Evolutionary conservation across 2,888 invertebrate species (phyloP), one percentile per base, ranked within the genome.

Genomic region (Drosophila flavopinicola): DNA sequence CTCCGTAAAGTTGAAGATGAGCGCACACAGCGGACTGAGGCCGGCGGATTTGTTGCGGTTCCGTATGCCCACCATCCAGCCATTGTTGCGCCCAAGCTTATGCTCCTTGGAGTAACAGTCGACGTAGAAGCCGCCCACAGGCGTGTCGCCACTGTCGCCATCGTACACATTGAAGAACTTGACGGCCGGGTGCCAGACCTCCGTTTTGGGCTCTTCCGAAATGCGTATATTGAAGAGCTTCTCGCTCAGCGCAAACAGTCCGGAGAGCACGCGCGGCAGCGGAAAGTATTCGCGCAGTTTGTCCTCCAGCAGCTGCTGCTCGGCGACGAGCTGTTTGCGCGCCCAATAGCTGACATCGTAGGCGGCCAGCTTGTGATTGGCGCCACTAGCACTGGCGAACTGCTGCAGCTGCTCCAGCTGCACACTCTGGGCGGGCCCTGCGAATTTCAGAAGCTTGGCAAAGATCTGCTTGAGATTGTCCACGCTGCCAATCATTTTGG

Each of bases 341-440:
- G 94, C 93, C 96, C 97, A 99, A 88, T 95, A 99, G 1, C 95
- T 93, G 39, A 98, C 92, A 91, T 99, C 99, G 94, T 96, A 98
- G 42, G 94, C 92, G 76, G 96, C 94, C 17, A 98, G 90, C 48
- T 93, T 92, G 6, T 93, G 92, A 37, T 93, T 92, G 80, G 96
- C 96, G 0, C 97, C 97, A 84, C 94, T 92, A 48, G 94, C 93
- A 1, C 84, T 85, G 0, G 96, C 96, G 91, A 96, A 98, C 37
- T 93, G 91, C 79, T 94, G 94, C 48, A 98, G 90, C 6, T 92
- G 90, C 25, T 93, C 92, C 1, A 98, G 88, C 92, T 98, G 98
- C 4, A 92, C 91, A 57, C 95, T 94, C 89, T 97, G 97, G 44
- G 94, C 93, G 0, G 95, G 95, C 58, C 93, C 93, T 0, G 96